A percentile compares a stretch with the other conserved stretches of the same genome.
Evolutionary conservation across 2,888 invertebrate species (phyloP).

Genomic region (Aphidoletes aphidimyza): DNA sequence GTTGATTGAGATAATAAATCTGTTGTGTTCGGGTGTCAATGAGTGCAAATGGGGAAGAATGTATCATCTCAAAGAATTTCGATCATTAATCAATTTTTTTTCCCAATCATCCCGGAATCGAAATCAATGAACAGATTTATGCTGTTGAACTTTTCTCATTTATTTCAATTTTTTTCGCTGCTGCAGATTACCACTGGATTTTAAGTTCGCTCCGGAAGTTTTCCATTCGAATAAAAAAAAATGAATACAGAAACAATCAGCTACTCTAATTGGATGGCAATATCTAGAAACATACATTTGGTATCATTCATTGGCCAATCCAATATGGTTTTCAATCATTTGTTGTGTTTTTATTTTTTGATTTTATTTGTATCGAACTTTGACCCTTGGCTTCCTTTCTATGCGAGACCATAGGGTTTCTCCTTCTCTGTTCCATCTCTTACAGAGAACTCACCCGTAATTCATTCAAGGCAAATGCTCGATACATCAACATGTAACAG

Average conservation of each 20-base stretch:
- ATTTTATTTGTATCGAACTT: too few species aligned
- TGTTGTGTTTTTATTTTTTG: not conserved
- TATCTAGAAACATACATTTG: not conserved
- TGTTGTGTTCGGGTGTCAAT: not conserved
- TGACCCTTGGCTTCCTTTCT: too few species aligned
- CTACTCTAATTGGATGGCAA: constrained; percentile 18
- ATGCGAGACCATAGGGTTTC: too few species aligned
- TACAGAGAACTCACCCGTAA: too few species aligned
- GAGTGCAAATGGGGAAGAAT: not conserved
- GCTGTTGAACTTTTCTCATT: constrained; percentile 14
- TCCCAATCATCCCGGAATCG: not conserved
- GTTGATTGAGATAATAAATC: constrained; percentile 28
- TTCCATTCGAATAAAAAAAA: not conserved
- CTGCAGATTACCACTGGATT: not conserved
- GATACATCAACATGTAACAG: too few species aligned
- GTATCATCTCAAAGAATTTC: not conserved
- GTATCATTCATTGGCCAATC: not conserved
- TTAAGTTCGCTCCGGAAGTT: not conserved
- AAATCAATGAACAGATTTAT: constrained; percentile 36
- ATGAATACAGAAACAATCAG: not conserved
- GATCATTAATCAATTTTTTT: constrained; percentile 6
- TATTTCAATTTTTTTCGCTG: not conserved
- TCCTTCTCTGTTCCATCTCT: too few species aligned
- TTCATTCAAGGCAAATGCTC: not conserved
- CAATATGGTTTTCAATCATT: not conserved